phyloP scores from a whole-genome alignment of 2,888 invertebrate species.

The Aporophyla lueneburgensis region DNA sequence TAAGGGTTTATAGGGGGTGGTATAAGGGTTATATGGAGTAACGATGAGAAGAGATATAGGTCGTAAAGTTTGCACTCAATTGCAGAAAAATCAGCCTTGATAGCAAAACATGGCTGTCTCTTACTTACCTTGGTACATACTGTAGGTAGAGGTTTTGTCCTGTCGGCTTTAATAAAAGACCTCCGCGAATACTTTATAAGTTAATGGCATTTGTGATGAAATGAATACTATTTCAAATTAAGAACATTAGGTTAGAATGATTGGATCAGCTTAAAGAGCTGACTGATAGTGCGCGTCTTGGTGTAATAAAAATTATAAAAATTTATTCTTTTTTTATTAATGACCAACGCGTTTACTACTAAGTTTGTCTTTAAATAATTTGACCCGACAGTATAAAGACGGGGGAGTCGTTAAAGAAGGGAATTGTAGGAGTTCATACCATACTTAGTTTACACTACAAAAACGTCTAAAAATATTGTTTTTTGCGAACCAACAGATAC shows the following conservation, averaged over 20 bases:
- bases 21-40: conserved; percentile 26
- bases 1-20: conserved; percentile 38
- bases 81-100: background rate
- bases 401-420: too few relatives aligned
- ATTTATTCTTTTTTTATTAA: too few relatives aligned
- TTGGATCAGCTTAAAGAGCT: background rate
- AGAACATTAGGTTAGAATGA: background rate
- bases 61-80: conserved; percentile 4
- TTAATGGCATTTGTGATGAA: background rate
- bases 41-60: conserved; percentile 1
- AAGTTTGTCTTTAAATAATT: too few relatives aligned
- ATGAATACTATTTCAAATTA: background rate
- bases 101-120: background rate
- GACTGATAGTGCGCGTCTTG: too few relatives aligned
- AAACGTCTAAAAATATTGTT: too few relatives aligned
- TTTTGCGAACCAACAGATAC: background rate
- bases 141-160: background rate
- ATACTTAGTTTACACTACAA: too few relatives aligned
- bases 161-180: background rate
- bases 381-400: too few relatives aligned
- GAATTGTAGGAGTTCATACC: too few relatives aligned
- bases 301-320: too few relatives aligned
- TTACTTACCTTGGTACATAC: background rate
- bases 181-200: background rate
- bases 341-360: too few relatives aligned